A percentile compares a stretch with the other conserved stretches of the same genome.
These are phyloP conservation scores for Willisornis vidua DNA, from an alignment of 2,113 vertebrate species.

Conservation along the genomic window DNA sequence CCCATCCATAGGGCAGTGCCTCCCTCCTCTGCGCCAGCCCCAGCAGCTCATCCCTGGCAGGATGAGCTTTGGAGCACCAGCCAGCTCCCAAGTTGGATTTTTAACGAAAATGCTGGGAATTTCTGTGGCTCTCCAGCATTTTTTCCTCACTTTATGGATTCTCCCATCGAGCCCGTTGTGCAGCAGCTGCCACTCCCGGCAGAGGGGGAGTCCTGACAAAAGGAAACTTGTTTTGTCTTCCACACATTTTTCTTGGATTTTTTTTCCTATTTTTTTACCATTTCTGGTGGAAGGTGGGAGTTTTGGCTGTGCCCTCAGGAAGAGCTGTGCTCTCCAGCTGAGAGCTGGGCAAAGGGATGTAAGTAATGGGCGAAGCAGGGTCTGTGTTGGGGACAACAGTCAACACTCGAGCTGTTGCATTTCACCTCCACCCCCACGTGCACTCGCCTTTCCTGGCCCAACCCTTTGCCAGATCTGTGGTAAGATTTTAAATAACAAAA, in stretches of 20 bases:
- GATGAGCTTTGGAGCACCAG: not conserved
- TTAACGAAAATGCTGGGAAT: not conserved
- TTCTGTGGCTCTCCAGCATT: not conserved
- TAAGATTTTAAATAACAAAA: not conserved
- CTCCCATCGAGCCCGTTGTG: not conserved
- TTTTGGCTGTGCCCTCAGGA: not conserved
- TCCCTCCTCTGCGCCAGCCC: not conserved
- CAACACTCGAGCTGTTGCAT: not conserved
- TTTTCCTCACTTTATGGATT: not conserved
- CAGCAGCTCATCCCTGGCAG: not conserved
- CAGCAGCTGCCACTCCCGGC: not conserved
- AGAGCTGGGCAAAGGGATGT: not conserved
- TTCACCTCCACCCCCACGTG: not conserved
- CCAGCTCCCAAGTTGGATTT: not conserved
- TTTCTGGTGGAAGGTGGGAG: not conserved
- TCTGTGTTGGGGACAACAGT: not conserved
- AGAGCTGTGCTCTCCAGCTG: not conserved
- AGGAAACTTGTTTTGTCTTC: not conserved
- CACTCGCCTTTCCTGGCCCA: not conserved
- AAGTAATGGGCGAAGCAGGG: not conserved
- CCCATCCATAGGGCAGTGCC: no score
- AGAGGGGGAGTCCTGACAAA: not conserved
- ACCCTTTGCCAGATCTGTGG: not conserved
- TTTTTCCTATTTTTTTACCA: not conserved
- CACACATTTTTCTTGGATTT: not conserved